Conservation (phyloP, 2,888 invertebrate species). For the Eucriotettix oculatus region DNA sequence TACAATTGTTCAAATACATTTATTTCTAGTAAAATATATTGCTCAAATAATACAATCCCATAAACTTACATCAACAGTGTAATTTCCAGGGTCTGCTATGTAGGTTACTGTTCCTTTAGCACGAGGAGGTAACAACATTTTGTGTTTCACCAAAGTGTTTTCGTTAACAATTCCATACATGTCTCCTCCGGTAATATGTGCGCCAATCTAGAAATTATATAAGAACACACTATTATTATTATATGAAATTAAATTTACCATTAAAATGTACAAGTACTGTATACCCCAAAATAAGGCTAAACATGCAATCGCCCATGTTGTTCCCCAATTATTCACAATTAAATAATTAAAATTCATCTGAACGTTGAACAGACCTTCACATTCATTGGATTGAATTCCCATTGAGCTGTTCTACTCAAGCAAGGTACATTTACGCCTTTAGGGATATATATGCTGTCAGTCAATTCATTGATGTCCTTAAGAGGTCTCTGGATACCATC, state of each 20-base stretch:
- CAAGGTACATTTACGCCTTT: constrained; percentile 95
- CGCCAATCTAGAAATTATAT: constrained; percentile 50
- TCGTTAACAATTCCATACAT: constrained; percentile 91
- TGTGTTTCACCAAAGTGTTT: constrained; percentile 94
- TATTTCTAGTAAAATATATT: too few relatives aligned
- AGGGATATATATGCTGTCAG: constrained; percentile 96
- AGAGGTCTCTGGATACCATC: constrained; percentile 99
- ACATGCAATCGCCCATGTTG: too few relatives aligned
- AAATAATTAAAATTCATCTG: too few relatives aligned
- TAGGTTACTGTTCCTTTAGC: constrained; percentile 94
- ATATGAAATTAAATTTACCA: too few relatives aligned
- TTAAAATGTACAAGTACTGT: too few relatives aligned
- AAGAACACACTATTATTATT: background rate
- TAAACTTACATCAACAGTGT: constrained; percentile 69
- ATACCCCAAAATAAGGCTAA: too few relatives aligned
- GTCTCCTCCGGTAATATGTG: constrained; percentile 97
- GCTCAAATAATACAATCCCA: background rate
- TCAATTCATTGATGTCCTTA: constrained; percentile 87
- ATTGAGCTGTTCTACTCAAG: constrained; percentile 57
- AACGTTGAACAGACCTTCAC: constrained; percentile 41
- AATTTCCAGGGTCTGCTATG: constrained; percentile 85
- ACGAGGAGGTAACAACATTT: constrained; percentile 84
- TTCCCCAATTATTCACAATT: too few relatives aligned
- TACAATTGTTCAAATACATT: background rate
- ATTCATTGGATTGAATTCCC: constrained; percentile 84